phyloP scores from a whole-genome alignment of 2,113 vertebrate genomes.

The Chionomys nivalis region DNA sequence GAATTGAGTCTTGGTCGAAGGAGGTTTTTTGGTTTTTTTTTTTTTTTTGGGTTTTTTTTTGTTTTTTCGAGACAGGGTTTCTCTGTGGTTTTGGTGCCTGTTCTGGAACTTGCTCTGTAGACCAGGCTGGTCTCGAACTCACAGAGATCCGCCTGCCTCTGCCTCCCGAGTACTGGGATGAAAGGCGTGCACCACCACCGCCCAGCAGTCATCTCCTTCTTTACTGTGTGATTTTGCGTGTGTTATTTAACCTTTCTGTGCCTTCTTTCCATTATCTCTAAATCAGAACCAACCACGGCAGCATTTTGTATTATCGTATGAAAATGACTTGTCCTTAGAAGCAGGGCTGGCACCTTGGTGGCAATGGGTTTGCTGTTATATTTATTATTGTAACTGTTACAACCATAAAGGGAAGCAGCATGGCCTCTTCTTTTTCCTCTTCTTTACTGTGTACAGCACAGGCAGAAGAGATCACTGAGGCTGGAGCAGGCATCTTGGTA shows the following conservation, averaged over 20 bases:
- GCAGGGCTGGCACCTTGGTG: neutral
- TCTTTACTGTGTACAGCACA: neutral
- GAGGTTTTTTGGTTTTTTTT: too few relatives aligned
- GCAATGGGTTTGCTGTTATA: neutral
- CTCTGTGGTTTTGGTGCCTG: too few relatives aligned
- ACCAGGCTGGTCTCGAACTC: too few relatives aligned
- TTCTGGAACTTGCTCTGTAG: too few relatives aligned
- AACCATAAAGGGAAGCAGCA: neutral
- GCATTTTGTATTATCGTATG: neutral
- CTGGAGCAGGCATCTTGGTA: constrained; percentile 10
- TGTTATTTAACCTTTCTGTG: constrained; percentile 40
- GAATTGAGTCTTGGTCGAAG: too few relatives aligned
- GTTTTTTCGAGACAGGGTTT: too few relatives aligned
- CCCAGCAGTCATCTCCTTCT: too few relatives aligned
- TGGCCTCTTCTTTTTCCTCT: neutral
- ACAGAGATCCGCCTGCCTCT: too few relatives aligned
- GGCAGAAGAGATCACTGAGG: neutral
- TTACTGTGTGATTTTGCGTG: constrained; percentile 2
- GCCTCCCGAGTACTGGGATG: too few relatives aligned
- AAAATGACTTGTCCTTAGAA: neutral
- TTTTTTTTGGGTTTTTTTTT: too few relatives aligned
- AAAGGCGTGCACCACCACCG: too few relatives aligned
- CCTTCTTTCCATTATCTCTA: constrained; percentile 3
- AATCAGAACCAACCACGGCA: neutral
- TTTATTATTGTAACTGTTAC: neutral